These are phyloP conservation scores for Morone chrysops DNA, from an alignment of 2,113 vertebrate species.

Conservation along the genomic window DNA sequence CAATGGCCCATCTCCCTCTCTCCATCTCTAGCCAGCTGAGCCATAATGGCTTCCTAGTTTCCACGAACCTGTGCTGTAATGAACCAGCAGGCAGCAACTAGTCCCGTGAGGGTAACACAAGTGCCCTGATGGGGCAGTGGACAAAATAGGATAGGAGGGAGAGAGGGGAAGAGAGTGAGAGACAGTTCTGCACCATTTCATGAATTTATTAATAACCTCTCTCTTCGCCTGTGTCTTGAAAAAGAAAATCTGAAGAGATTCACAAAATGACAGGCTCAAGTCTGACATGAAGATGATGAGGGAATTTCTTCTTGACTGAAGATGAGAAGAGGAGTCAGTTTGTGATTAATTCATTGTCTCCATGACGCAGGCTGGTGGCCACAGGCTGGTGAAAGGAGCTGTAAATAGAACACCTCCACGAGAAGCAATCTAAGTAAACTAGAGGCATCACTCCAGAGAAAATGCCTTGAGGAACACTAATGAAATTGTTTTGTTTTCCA, in stretches of 20 bases:
- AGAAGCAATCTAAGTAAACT: conserved; percentile 40
- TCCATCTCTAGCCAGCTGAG: conserved; percentile 49
- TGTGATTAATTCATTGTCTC: conserved; percentile 64
- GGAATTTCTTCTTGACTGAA: conserved; percentile 28
- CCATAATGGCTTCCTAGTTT: conserved; percentile 57
- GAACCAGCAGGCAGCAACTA: conserved; percentile 57
- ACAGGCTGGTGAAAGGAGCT: conserved; percentile 34
- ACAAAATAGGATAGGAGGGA: conserved; percentile 30
- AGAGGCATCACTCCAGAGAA: conserved; percentile 31
- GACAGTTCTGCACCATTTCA: conserved; percentile 58
- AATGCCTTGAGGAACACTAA: conserved; percentile 32
- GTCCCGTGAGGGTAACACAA: conserved; percentile 47
- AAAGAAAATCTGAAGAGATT: conserved; percentile 51
- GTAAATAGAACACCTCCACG: conserved; percentile 37
- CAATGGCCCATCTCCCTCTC: conserved; percentile 49
- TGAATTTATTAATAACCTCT: conserved; percentile 69
- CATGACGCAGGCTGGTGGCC: conserved; percentile 30
- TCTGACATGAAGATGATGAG: conserved; percentile 56
- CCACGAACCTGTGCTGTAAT: conserved; percentile 51
- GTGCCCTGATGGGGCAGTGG: conserved; percentile 28
- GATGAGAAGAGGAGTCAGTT: conserved; percentile 47
- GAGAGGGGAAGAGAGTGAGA: conserved; percentile 19
- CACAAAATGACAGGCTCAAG: conserved; percentile 53
- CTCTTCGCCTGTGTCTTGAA: conserved; percentile 40
- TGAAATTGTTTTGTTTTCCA: conserved; percentile 45